Evolutionary conservation across 2,797 vertebrate species (phyloP), one percentile per base, ranked within the genome.

Genomic region (Hemitrygon akajei): DNA sequence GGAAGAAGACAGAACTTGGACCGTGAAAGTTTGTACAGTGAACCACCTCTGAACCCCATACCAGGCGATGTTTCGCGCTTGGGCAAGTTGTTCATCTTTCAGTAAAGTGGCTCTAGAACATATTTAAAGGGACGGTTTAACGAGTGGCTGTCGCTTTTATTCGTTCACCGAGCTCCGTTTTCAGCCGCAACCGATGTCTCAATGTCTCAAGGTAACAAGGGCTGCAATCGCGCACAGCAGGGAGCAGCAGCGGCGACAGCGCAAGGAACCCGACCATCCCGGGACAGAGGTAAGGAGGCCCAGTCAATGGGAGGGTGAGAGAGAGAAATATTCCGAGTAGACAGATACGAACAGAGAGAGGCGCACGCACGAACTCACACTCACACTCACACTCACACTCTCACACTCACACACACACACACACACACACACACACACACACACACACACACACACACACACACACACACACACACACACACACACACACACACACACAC

Each of bases 231-330:
- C 82, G 20, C 63, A 22, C 18, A 37, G 34, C 86, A 69, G n/a
- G 86, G 66, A 34, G 2, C 63, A 11, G 20, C n/a, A 22, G 20
- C n/a, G n/a, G 7, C 18, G 2, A n/a, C 82, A 60, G 1, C 25
- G n/a, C 27, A n/a, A 5, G 82, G 30, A 30, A 60, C 27, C 56
- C 27, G 11, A 63, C 12, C 56, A 56, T 63, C 86, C 86, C 60
- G 86, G 60, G 60, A 89, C 12, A 89, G 60, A 89, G 86, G 86
- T 89, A 89, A 89, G 82, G 56, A 60, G 63, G 63, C 86, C 34
- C 16, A 3, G 60, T 16, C 16, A 34, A 2, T 60, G 60, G n/a
- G 86, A 89, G 30, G 84, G 30, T 34, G 84, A 87, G 58, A 63
- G 30, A 34, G 5, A 66, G 4, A n/a, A 18, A 87, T 7, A 63